Evolutionary conservation across 2,888 invertebrate species (phyloP).

Genomic region (Drosophila ustulata): DNA sequence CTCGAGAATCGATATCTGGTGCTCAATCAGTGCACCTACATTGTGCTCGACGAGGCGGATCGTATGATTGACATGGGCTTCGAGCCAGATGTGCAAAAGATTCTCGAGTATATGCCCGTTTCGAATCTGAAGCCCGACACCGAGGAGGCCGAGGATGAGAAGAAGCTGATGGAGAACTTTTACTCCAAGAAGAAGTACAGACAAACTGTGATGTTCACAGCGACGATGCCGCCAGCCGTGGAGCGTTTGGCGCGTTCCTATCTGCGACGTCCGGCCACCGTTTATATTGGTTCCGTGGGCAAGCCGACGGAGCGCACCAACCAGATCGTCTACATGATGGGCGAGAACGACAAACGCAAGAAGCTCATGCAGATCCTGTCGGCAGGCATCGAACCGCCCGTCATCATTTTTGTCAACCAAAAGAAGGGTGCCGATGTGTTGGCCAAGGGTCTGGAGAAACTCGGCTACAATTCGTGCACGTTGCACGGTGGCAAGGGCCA

Average conservation of each 20-base stretch:
- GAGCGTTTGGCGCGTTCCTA: conserved; percentile 98
- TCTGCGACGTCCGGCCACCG: conserved; percentile 97
- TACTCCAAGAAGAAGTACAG: conserved; percentile 96
- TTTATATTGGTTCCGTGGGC: conserved; percentile 98
- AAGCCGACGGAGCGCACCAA: conserved; percentile 99
- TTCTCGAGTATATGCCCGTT: conserved; percentile 98
- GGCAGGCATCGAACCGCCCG: conserved; percentile 96
- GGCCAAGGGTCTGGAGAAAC: conserved; percentile 98
- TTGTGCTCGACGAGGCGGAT: conserved; percentile 98
- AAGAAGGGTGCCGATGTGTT: conserved; percentile 99
- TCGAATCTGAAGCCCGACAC: conserved; percentile 99
- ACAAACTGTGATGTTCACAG: conserved; percentile 99
- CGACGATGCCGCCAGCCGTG: conserved; percentile 99
- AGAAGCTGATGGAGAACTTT: conserved; percentile 95
- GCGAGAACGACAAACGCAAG: conserved; percentile 97
- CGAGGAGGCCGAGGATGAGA: conserved; percentile 98
- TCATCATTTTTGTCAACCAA: conserved; percentile 99
- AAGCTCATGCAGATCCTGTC: conserved; percentile 97
- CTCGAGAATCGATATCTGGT: conserved; percentile 99
- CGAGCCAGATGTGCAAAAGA: conserved; percentile 98
- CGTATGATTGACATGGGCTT: conserved; percentile 99
- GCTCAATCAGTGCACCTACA: conserved; percentile 98
- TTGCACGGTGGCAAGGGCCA: conserved; percentile 99
- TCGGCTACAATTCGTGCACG: conserved; percentile 98
- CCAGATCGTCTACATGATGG: conserved; percentile 98